Conservation (phyloP, 2,797 vertebrate species). For the Oophaga sylvatica region DNA sequence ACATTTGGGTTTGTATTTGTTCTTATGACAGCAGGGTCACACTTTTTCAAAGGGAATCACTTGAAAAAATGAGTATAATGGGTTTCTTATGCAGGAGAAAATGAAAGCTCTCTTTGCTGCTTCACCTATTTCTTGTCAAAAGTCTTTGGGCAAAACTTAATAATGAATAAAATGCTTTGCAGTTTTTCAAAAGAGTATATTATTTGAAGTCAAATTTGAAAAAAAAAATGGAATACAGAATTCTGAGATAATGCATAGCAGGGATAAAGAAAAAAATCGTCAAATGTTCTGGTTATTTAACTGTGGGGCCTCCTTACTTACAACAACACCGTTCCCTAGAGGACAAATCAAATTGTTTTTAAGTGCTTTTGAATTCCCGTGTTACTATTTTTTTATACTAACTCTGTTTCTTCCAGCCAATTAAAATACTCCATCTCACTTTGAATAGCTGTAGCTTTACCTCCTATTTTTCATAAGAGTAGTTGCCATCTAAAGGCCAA, state of each 20-base stretch:
- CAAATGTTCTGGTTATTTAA: slow-evolving; percentile 15
- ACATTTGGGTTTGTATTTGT: slow-evolving; percentile 66
- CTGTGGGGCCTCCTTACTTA: not conserved
- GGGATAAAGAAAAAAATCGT: not conserved
- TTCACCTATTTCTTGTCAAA: slow-evolving; percentile 81
- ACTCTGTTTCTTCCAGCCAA: slow-evolving; percentile 56
- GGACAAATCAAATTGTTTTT: slow-evolving; percentile 53
- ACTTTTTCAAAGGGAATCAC: slow-evolving; percentile 69
- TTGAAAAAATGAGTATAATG: slow-evolving; percentile 71
- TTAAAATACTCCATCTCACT: slow-evolving; percentile 64
- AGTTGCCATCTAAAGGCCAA: slow-evolving; percentile 28
- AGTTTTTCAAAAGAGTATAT: slow-evolving; percentile 71
- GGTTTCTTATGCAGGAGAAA: slow-evolving; percentile 75
- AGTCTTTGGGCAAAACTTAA: slow-evolving; percentile 75
- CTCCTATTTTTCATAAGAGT: slow-evolving; percentile 54
- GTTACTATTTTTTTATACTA: slow-evolving; percentile 50
- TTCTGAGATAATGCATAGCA: slow-evolving; percentile 65
- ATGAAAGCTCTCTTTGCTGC: slow-evolving; percentile 69
- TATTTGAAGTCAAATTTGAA: slow-evolving; percentile 71
- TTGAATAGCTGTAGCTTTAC: slow-evolving; percentile 59
- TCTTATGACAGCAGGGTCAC: slow-evolving; percentile 73
- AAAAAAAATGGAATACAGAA: slow-evolving; percentile 65
- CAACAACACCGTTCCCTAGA: not conserved
- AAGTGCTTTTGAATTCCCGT: slow-evolving; percentile 53
- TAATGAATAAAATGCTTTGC: slow-evolving; percentile 74